phyloP scores from a whole-genome alignment of 37 sponge, comb jelly and placozoan species.

The Chondrilla cf. caribensis region DNA sequence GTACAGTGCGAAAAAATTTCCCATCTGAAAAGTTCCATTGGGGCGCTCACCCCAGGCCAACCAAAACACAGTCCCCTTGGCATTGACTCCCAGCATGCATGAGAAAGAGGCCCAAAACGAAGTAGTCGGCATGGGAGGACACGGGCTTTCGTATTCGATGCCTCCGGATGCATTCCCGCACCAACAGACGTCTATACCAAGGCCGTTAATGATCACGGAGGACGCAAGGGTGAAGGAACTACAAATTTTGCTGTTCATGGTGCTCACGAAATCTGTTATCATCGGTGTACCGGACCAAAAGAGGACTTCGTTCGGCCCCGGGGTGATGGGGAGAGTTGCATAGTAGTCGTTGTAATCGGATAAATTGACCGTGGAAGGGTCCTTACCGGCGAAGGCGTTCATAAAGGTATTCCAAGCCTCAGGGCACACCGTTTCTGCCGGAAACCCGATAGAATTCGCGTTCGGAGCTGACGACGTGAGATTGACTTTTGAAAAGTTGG shows the following conservation, averaged over 20 bases:
- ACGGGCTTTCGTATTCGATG: conserved; percentile 5
- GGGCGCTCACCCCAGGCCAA: conserved; percentile 33
- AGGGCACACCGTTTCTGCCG: not conserved
- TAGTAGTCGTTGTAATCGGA: conserved; percentile 23
- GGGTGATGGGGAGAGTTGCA: not conserved
- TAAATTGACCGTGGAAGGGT: not conserved
- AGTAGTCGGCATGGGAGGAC: conserved; percentile 10
- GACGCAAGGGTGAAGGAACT: conserved; percentile 29
- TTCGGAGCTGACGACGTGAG: too few species aligned
- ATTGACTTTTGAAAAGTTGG: too few species aligned
- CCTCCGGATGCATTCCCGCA: conserved; percentile 16
- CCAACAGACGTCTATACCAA: conserved; percentile 12
- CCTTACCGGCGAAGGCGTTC: not conserved
- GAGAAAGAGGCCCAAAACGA: conserved; percentile 43
- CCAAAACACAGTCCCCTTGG: conserved; percentile 32
- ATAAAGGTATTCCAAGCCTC: not conserved
- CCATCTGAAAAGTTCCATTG: conserved; percentile 1
- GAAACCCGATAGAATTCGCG: too few species aligned
- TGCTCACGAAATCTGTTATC: conserved; percentile 22
- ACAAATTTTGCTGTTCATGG: not conserved
- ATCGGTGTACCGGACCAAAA: conserved; percentile 40
- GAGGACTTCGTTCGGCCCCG: not conserved
- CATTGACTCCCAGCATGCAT: conserved; percentile 5
- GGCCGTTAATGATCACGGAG: conserved; percentile 24
- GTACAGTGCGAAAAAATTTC: conserved; percentile 16